Percentiles rank a stretch among this genome's conserved stretches.
Conservation (phyloP, 2,113 vertebrate species). For the Chaetura pelagica region DNA sequence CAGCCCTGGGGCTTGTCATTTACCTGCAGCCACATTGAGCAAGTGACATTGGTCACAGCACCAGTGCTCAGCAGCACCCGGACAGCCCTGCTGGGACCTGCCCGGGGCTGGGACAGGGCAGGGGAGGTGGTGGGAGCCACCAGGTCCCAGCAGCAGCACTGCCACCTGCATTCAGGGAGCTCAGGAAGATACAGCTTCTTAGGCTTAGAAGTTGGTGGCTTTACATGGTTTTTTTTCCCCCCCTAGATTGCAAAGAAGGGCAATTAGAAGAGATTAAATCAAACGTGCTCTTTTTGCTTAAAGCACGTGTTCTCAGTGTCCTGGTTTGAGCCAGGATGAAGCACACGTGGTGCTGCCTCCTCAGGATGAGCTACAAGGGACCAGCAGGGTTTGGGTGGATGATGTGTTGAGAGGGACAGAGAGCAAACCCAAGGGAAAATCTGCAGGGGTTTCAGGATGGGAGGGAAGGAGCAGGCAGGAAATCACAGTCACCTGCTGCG, state of each 20-base stretch:
- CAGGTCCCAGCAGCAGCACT: rapidly evolving
- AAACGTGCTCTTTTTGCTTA: neutral
- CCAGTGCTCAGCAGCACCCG: neutral
- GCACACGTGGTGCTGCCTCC: rapidly evolving
- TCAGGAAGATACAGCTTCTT: neutral
- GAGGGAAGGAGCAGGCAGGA: neutral
- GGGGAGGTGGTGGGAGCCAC: too few relatives aligned
- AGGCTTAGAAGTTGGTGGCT: neutral
- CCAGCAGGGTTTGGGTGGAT: neutral
- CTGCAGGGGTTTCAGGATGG: neutral
- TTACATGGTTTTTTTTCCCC: rapidly evolving
- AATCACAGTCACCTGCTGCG: constrained; percentile 2
- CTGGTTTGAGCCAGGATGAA: too few relatives aligned
- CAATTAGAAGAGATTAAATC: constrained; percentile 35
- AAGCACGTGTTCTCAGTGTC: too few relatives aligned
- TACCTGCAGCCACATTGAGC: rapidly evolving
- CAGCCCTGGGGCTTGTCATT: neutral
- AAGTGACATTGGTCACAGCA: neutral
- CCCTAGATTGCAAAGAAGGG: neutral
- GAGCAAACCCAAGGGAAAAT: constrained; percentile 29
- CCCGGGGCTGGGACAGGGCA: neutral
- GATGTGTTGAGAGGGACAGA: constrained; percentile 40
- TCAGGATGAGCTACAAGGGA: neutral
- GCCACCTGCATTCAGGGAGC: neutral
- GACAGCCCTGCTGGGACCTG: neutral